Conservation (phyloP, 2,797 vertebrate species). For the Peromyscus aztecus region DNA sequence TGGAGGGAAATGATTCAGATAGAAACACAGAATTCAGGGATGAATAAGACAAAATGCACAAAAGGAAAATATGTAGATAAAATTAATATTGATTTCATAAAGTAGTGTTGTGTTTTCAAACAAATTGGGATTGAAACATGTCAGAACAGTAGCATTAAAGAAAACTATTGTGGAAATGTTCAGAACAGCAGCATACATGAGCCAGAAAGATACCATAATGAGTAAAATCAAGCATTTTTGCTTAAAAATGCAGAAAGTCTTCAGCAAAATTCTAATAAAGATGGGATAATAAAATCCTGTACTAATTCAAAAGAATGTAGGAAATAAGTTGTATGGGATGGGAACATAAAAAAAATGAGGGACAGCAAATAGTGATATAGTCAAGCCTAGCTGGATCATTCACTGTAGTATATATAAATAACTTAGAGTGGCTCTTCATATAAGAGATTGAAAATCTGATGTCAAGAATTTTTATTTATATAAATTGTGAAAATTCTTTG, state of each 20-base stretch:
- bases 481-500: neutral
- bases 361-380: neutral
- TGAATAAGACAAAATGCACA: neutral
- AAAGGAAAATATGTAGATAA: neutral
- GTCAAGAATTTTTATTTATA: neutral
- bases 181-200: neutral
- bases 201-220: neutral
- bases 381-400: neutral
- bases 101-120: conserved; percentile 10
- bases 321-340: neutral
- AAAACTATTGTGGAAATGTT: neutral
- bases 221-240: conserved; percentile 8
- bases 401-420: neutral
- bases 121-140: conserved; percentile 25
- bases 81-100: neutral
- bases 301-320: neutral
- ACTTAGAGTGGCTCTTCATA: neutral
- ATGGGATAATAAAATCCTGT: neutral
- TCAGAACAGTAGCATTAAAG: neutral
- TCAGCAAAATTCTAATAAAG: neutral
- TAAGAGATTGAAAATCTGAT: neutral
- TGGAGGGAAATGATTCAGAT: neutral
- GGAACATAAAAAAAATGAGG: neutral
- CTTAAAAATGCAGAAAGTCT: conserved; percentile 10
- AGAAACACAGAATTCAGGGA: neutral